phyloP scores from a whole-genome alignment of 2,888 invertebrate genomes.

The Limnephilus lunatus region DNA sequence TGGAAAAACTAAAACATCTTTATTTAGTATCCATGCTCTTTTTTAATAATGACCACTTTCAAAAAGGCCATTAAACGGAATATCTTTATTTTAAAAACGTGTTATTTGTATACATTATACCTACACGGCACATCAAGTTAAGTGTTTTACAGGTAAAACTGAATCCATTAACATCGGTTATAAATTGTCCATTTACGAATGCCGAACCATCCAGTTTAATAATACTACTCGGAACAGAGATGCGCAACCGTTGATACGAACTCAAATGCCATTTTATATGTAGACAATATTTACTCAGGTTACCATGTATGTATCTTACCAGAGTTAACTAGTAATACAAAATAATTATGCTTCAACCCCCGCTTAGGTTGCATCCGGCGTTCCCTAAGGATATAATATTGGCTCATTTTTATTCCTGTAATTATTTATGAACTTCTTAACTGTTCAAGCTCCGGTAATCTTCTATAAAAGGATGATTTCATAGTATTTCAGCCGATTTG shows the following conservation, averaged over 20 bases:
- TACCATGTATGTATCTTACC: too few relatives aligned
- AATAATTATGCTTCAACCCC: too few relatives aligned
- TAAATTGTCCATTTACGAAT: constrained; percentile 37
- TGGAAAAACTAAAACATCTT: neutral
- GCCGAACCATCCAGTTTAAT: constrained; percentile 17
- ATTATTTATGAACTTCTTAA: too few relatives aligned
- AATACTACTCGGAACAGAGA: neutral
- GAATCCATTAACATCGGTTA: constrained; percentile 26
- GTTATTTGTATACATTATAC: neutral
- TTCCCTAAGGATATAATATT: too few relatives aligned
- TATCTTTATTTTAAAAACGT: neutral
- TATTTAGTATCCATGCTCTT: neutral
- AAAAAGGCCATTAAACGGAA: neutral
- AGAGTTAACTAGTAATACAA: too few relatives aligned
- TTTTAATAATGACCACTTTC: neutral
- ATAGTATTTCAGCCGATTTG: too few relatives aligned
- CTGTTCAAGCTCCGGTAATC: too few relatives aligned
- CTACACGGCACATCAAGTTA: neutral
- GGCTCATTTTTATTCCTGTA: too few relatives aligned
- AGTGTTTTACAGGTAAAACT: constrained; percentile 25
- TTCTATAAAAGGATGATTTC: too few relatives aligned
- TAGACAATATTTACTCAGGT: too few relatives aligned
- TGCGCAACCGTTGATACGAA: neutral
- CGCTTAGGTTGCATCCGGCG: too few relatives aligned
- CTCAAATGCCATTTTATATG: neutral